Percentiles rank a stretch among this genome's conserved stretches.
These are phyloP conservation scores for Cerastoderma edule DNA, from an alignment of 2,888 invertebrate genomes.

Conservation along the genomic window DNA sequence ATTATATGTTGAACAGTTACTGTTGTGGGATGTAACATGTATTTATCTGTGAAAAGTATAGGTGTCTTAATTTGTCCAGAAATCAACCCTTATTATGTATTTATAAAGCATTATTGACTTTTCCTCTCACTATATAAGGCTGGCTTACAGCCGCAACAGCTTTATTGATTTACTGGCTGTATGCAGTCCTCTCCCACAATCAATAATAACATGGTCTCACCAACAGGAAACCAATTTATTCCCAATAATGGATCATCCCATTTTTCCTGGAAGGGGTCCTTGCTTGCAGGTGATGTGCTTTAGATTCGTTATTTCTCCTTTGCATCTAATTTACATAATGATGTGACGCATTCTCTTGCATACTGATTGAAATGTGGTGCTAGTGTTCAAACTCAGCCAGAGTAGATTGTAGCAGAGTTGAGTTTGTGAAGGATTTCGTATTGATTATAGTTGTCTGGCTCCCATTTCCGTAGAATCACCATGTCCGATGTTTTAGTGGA, in stretches of 20 bases:
- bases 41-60: no score
- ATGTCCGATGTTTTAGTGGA: conserved; percentile 63
- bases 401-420: not conserved
- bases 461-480: conserved; percentile 4
- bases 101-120: conserved; percentile 22
- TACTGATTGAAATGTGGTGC: conserved; percentile 13
- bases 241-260: conserved; percentile 21
- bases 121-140: conserved; percentile 4
- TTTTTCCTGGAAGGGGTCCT: conserved; percentile 17
- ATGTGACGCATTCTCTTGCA: conserved; percentile 28
- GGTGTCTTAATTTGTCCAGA: no score
- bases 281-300: conserved; percentile 23
- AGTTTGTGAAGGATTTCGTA: conserved; percentile 17
- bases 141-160: conserved; percentile 18
- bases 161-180: conserved; percentile 25
- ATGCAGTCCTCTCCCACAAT: conserved; percentile 16
- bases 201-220: conserved; percentile 21
- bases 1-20: no score
- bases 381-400: not conserved
- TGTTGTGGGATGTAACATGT: no score
- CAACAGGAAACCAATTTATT: conserved; percentile 22
- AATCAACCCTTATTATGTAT: conserved; percentile 13
- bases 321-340: conserved; percentile 38
- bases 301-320: conserved; percentile 11
- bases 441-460: conserved; percentile 30